Evolutionary conservation across 2,797 vertebrate species (phyloP), one percentile per base, ranked within the genome.

Genomic region (Lithobates pipiens): DNA sequence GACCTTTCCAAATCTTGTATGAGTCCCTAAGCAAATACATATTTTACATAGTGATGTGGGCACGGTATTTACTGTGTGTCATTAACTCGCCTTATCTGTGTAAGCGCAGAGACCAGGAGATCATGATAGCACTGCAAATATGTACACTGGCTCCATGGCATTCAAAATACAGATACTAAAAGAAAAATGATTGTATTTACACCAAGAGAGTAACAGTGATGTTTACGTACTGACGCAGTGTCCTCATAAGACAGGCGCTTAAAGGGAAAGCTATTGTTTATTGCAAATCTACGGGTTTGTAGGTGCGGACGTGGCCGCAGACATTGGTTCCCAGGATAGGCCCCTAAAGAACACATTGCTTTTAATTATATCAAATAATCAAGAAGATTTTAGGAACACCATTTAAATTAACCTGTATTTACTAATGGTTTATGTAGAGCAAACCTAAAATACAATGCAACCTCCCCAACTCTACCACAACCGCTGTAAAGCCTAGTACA

Each of bases 101-200:
- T 81, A 57, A 57, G 13, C 54, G 29, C 32, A 21, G 79, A 73
- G 44, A 23, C 79, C 54, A 23, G 32, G 32, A 72, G 50, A 57
- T 72, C 27, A 54, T 16, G 65, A 83, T 76, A 75, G 57, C 54
- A 75, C 15, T 63, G 11, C 61, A 82, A 75, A 82, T 82, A 82
- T 82, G 36, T 67, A 46, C 36, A 50, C 29, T 82, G 71, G 25
- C n/a, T 7, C 27, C 42, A 34, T 57, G 44, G 9, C 73, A 32
- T 54, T 11, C 71, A n/a, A 25, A 44, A 23, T 16, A 3, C 42
- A 36, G 78, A 80, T 50, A 83, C 72, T 5, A n/a, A 6, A 29
- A 61, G 50, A 63, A 34, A 76, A 57, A 83, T 75, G 73, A 68
- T 83, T 61, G 36, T 76, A 67, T 76, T 83, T 54, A 76, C 39